Conservation (phyloP, 2,888 invertebrate species). For the Balanococcus diminutus region DNA sequence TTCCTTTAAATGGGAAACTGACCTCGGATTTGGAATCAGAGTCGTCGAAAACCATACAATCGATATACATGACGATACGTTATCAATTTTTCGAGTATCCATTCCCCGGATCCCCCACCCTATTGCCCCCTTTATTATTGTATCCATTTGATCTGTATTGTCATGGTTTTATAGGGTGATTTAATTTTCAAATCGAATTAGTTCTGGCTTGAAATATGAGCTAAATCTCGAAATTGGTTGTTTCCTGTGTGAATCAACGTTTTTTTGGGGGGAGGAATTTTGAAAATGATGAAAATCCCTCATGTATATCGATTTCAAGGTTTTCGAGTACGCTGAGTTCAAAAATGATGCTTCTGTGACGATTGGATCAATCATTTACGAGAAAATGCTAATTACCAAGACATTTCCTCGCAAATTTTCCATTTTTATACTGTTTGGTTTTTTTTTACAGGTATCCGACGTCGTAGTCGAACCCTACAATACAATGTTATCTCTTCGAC, state of each 20-base stretch:
- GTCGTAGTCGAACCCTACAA: slow-evolving; percentile 93
- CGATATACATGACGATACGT: background rate
- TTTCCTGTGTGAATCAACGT: too few relatives aligned
- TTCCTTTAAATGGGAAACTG: background rate
- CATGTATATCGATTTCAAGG: background rate
- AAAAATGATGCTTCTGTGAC: background rate
- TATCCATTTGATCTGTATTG: too few relatives aligned
- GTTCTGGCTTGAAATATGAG: too few relatives aligned
- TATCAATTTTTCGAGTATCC: background rate
- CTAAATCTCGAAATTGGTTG: too few relatives aligned
- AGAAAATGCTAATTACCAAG: background rate
- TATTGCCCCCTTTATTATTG: background rate
- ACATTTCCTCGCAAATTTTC: background rate
- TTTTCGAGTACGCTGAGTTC: background rate
- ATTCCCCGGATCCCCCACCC: background rate
- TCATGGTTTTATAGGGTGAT: too few relatives aligned
- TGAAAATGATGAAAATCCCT: background rate
- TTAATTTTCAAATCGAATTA: background rate
- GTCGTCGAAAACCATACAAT: background rate
- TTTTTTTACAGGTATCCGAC: slow-evolving; percentile 75
- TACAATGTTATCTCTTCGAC: slow-evolving; percentile 85
- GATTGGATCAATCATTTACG: background rate
- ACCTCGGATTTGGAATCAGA: background rate
- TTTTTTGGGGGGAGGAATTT: background rate
- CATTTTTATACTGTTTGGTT: background rate